These are phyloP conservation scores for Actenoides lindsayi DNA, from an alignment of 2,113 vertebrate species.

Conservation along the genomic window DNA sequence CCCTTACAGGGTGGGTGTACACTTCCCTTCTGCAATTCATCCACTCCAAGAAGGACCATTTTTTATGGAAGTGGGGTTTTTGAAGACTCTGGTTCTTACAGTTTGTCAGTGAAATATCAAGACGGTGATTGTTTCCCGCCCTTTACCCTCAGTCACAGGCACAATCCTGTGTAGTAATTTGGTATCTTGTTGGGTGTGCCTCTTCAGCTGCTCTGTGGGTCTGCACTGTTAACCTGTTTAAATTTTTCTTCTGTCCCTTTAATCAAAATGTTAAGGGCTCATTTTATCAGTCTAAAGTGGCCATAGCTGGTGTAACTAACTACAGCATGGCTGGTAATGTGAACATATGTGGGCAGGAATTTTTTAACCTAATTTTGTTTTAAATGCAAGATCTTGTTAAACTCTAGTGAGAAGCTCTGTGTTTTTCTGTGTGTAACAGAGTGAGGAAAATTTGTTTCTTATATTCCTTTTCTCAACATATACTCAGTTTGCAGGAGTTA, in stretches of 20 bases:
- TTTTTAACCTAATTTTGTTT: neutral
- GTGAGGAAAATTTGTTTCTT: neutral
- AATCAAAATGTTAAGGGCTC: neutral
- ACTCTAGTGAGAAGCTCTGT: neutral
- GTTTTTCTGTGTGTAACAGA: neutral
- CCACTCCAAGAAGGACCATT: neutral
- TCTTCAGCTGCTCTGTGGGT: neutral
- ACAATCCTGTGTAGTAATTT: accelerated
- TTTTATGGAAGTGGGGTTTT: neutral
- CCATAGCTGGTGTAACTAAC: neutral
- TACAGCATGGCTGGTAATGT: neutral
- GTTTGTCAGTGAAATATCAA: neutral
- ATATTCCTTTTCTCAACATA: neutral
- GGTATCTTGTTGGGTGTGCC: accelerated
- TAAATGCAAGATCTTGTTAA: neutral
- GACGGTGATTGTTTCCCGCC: neutral
- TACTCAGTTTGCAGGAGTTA: neutral
- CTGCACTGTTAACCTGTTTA: neutral
- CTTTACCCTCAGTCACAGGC: neutral
- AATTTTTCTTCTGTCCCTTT: neutral
- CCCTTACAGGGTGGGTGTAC: neutral
- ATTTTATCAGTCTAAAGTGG: neutral
- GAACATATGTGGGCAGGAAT: neutral
- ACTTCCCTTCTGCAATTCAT: neutral
- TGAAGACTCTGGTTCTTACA: neutral